These are phyloP conservation scores for Melanotaenia pygmaea DNA, from an alignment of 2,797 vertebrate species.

Conservation along the genomic window DNA sequence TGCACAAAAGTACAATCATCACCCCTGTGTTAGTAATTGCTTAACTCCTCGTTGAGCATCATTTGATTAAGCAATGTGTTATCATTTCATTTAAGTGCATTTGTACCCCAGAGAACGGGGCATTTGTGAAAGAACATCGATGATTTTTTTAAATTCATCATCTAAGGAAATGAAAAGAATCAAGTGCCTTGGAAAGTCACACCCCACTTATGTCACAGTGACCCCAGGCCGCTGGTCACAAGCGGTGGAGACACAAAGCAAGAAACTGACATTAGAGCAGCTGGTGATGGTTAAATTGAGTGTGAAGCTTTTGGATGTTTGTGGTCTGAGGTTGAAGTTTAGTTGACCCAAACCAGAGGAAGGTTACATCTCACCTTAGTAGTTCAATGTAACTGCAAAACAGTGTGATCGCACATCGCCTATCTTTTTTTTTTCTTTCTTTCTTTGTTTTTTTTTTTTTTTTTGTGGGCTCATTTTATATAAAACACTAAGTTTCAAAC, in stretches of 20 bases:
- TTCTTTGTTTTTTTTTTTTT: background rate
- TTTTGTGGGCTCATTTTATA: constrained; percentile 65
- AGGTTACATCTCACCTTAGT: constrained; percentile 55
- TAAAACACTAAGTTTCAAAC: constrained; percentile 54
- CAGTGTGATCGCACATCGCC: constrained; percentile 49
- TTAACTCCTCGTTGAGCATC: constrained; percentile 47
- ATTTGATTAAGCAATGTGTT: constrained; percentile 58
- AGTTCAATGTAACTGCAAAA: constrained; percentile 37
- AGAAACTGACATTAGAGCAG: constrained; percentile 59
- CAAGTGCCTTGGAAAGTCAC: constrained; percentile 83
- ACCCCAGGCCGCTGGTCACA: constrained; percentile 54
- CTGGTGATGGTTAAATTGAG: constrained; percentile 45
- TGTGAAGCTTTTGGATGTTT: constrained; percentile 52
- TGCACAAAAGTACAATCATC: constrained; percentile 54
- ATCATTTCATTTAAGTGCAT: constrained; percentile 78
- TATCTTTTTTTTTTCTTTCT: constrained; percentile 21
- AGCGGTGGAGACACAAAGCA: constrained; percentile 37
- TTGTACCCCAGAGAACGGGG: constrained; percentile 68
- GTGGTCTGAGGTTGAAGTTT: constrained; percentile 49
- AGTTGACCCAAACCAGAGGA: constrained; percentile 52
- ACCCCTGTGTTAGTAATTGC: constrained; percentile 58
- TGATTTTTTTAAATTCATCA: constrained; percentile 60
- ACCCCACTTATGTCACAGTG: constrained; percentile 50
- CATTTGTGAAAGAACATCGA: constrained; percentile 52
- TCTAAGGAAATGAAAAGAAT: constrained; percentile 71